phyloP scores from a whole-genome alignment of 2,888 invertebrate genomes.

The Pimpla rufipes region DNA sequence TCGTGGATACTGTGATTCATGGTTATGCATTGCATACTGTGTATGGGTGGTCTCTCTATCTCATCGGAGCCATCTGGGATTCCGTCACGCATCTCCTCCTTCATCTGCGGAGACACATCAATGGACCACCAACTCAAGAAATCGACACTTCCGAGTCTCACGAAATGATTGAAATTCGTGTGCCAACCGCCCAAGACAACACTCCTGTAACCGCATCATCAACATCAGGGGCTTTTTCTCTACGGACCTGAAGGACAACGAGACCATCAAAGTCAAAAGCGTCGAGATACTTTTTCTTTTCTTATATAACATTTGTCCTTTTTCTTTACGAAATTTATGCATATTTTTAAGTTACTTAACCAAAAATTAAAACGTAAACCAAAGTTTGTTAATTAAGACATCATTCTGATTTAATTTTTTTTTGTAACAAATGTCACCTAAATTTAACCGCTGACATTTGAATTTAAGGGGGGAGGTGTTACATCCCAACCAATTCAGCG shows the following conservation, averaged over 20 bases:
- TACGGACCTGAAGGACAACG: not conserved
- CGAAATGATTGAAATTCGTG: not conserved
- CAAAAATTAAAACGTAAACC: too few species aligned
- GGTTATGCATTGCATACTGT: slow-evolving; percentile 34
- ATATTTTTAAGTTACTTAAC: not conserved
- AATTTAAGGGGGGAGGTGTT: not conserved
- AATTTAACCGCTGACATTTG: too few species aligned
- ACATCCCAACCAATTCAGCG: not conserved
- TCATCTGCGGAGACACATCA: not conserved
- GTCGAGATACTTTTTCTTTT: not conserved
- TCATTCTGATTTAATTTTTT: too few species aligned
- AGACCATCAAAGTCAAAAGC: not conserved
- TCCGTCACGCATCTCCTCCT: slow-evolving; percentile 1
- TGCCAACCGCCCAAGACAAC: not conserved
- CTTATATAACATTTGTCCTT: too few species aligned
- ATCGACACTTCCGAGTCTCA: not conserved
- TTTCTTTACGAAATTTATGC: too few species aligned
- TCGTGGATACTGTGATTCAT: slow-evolving; percentile 21
- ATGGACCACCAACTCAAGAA: not conserved
- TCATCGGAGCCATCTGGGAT: slow-evolving; percentile 14
- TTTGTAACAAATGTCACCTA: too few species aligned
- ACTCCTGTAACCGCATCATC: not conserved
- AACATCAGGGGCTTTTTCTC: not conserved
- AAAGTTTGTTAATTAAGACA: too few species aligned
- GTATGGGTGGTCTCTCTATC: slow-evolving; percentile 9